Base-by-base conservation (phyloP, 2,113 vertebrate genomes). In the Macaca mulatta region DNA sequence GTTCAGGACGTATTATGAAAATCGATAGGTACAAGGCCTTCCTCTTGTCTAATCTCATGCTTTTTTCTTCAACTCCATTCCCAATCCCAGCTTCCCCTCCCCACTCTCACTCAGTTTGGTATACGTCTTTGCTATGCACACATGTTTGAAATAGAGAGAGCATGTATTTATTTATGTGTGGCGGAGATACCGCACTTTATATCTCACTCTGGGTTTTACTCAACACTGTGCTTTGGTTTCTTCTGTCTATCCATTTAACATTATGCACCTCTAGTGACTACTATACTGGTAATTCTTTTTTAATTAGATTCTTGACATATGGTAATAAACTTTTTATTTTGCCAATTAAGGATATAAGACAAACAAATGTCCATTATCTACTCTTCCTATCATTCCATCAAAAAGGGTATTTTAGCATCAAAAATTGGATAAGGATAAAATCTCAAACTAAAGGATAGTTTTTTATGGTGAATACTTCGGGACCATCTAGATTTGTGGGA, bases 311-410 rank as follows among this genome's bases (percentile, higher is more conserved):
- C 35, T 57, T 96, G 57, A 90, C 57, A 87, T 84, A 67, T 38
- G 32, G n/a, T 77, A 80, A 87, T 90, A 92, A 61, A 61, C 50
- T 67, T 90, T 90, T 93, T 94, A 92, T 90, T 94, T 95, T 85
- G 22, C 40, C 45, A 90, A 17, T 93, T 88, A 93, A 95, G 38
- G 25, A 48, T 8, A 55, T 48, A 95, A 78, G n/a, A 86, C 45
- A 93, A 94, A 55, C 40, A 85, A 93, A 95, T 40, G 6, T 18
- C 67, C 82, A 43, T 75, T 70, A 94, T 55, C 35, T 79, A 74
- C 3, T 38, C 72, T 92, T 95, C 52, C 40, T 93, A 83, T 7
- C 3, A 27, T 83, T 94, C 90, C n/a, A 90, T 78, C n/a, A 67
- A 81, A 88, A 93, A 43, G 17, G 35, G 11, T 38, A 79, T 90